Percentiles rank a stretch among this genome's conserved stretches.
Conservation (phyloP, 2,888 invertebrate genomes). For the Chrysotoxum bicinctum region DNA sequence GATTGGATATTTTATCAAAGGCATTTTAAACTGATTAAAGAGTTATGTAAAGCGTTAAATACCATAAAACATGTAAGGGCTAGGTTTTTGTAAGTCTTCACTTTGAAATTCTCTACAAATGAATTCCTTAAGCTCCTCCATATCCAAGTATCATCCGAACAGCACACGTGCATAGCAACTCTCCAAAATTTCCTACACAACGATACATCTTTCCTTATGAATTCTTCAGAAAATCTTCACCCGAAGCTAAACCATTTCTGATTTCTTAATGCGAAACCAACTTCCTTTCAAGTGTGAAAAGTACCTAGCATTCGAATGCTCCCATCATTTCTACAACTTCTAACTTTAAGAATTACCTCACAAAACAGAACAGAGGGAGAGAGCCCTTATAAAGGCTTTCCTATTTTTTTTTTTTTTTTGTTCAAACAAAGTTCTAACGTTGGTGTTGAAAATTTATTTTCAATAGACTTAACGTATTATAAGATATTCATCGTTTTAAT, state of each 20-base stretch:
- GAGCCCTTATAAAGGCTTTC: too few relatives aligned
- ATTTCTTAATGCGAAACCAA: not conserved
- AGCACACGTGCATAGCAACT: too few relatives aligned
- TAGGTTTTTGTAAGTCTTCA: too few relatives aligned
- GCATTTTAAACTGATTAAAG: too few relatives aligned
- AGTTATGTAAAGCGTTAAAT: too few relatives aligned
- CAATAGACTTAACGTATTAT: slow-evolving; percentile 12
- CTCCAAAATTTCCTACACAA: not conserved
- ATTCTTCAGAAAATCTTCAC: not conserved
- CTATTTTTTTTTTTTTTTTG: not conserved
- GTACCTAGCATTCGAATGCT: too few relatives aligned
- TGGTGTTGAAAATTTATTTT: slow-evolving; percentile 14
- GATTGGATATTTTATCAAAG: too few relatives aligned
- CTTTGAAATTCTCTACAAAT: too few relatives aligned
- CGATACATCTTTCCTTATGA: not conserved
- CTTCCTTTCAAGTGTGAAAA: not conserved
- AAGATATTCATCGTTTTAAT: slow-evolving; percentile 3
- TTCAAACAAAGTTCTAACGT: not conserved
- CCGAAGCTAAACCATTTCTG: not conserved
- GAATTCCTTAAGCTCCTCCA: too few relatives aligned
- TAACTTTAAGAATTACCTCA: not conserved
- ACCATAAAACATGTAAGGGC: too few relatives aligned
- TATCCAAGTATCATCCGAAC: too few relatives aligned
- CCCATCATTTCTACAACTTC: too few relatives aligned
- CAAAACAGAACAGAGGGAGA: not conserved